Conservation (phyloP, 2,113 vertebrate species). For the Ranitomeya variabilis region DNA sequence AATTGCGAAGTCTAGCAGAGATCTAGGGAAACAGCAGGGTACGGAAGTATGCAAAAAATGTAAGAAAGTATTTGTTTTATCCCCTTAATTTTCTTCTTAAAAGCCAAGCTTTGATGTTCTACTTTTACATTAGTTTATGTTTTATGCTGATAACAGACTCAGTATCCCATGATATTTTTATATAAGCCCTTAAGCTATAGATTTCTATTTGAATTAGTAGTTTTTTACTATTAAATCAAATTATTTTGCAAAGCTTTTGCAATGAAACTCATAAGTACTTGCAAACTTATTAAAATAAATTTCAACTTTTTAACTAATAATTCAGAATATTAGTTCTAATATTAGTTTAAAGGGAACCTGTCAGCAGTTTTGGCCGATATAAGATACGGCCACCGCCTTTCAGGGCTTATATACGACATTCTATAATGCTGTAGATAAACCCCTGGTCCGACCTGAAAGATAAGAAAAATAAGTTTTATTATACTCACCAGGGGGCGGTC, state of each 20-base stretch:
- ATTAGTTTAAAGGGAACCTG: too few species aligned
- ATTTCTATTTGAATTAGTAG: not conserved
- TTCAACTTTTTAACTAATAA: too few species aligned
- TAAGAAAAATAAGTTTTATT: too few species aligned
- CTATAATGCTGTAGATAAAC: too few species aligned
- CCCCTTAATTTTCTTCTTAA: not conserved
- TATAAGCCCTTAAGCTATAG: not conserved
- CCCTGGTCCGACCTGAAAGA: too few species aligned
- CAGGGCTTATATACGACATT: too few species aligned
- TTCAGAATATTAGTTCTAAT: too few species aligned
- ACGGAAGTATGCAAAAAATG: not conserved
- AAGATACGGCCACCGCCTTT: too few species aligned
- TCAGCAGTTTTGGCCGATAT: too few species aligned
- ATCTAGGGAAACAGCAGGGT: constrained; percentile 21
- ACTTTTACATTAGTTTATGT: constrained; percentile 5
- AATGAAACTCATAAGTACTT: too few species aligned
- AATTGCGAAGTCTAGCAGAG: not conserved
- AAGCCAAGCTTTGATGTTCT: constrained; percentile 18
- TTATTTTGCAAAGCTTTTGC: not conserved
- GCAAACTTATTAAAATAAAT: too few species aligned
- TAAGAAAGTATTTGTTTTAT: constrained; percentile 33
- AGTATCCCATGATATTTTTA: not conserved
- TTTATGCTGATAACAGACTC: constrained; percentile 2
- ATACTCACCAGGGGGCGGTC: too few species aligned
- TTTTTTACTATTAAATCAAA: not conserved